phyloP scores from a whole-genome alignment of 2,113 vertebrate species.

The Pterocles orientalis region DNA sequence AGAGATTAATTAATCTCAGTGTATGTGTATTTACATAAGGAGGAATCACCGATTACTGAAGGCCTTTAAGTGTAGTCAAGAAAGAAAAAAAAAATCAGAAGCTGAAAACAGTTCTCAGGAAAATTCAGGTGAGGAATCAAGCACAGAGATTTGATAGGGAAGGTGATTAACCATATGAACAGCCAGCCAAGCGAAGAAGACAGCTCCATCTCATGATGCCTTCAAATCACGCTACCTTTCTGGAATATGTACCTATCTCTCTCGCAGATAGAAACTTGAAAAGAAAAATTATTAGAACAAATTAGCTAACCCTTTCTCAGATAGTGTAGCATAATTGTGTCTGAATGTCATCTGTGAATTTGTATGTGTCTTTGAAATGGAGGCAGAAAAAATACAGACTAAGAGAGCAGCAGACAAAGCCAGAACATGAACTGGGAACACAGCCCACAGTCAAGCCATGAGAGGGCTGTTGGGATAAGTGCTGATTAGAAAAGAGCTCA shows the following conservation, averaged over 20 bases:
- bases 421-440: constrained; percentile 15
- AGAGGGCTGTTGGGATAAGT: background rate
- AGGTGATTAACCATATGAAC: background rate
- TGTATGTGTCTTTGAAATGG: background rate
- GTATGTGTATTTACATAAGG: background rate
- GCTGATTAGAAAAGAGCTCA: constrained; percentile 27
- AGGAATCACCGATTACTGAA: background rate
- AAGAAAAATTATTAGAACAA: background rate
- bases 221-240: background rate
- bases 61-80: background rate
- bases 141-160: background rate
- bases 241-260: background rate
- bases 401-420: constrained; percentile 4
- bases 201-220: background rate
- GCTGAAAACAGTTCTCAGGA: background rate
- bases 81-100: background rate
- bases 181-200: background rate
- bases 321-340: background rate
- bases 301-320: background rate
- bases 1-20: background rate
- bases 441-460: background rate
- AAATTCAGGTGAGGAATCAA: background rate
- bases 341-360: background rate
- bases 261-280: background rate
- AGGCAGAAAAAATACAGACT: background rate